Evolutionary conservation across 2,888 invertebrate genomes (phyloP), one percentile per base, ranked within the genome.

Genomic region (Leptura quadrifasciata): DNA sequence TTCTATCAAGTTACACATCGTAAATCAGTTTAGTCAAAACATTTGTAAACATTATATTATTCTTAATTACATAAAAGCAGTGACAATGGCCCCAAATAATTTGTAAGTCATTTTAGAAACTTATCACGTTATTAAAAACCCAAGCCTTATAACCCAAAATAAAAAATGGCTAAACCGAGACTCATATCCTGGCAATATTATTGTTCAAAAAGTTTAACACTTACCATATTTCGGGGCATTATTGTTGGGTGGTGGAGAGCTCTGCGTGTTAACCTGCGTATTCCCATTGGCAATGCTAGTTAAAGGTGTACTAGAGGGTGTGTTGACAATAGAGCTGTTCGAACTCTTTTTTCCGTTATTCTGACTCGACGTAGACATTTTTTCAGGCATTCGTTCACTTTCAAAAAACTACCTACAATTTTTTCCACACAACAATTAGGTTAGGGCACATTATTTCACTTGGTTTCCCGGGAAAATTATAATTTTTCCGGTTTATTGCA

Each of bases 191-290:
- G 21, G 21, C 58, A 58, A 18, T 1, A 4, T 5, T 21, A 58
- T 20, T 4, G 12, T 12, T 15, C 15, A 58, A 21, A 12, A 24
- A 18, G 31, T 6, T 9, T 15, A 8, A n/a, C 31, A 84, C 86
- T 85, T 81, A 89, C 90, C 93, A 86, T 90, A 91, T 85, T 91
- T 91, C 1, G 91, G 91, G 55, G 90, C 91, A 84, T 90, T 90
- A 80, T 89, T 89, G 72, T 86, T 87, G 4, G 87, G 88, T 55
- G 89, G 89, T 52, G 89, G 87, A 63, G 87, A 86, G 71, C 86
- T 87, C 78, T 88, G 88, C 39, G 85, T 80, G 31, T 83, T 84
- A 55, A 79, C 83, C 73, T 84, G 85, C 39, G 85, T 82, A 76
- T 86, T 88, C 4, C 88, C 86, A 79, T 87, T 87, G 60, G 79